Percentiles rank a stretch among this genome's conserved stretches.
phyloP scores from a whole-genome alignment of 2,888 invertebrate genomes.

The Dryadula phaetusa region DNA sequence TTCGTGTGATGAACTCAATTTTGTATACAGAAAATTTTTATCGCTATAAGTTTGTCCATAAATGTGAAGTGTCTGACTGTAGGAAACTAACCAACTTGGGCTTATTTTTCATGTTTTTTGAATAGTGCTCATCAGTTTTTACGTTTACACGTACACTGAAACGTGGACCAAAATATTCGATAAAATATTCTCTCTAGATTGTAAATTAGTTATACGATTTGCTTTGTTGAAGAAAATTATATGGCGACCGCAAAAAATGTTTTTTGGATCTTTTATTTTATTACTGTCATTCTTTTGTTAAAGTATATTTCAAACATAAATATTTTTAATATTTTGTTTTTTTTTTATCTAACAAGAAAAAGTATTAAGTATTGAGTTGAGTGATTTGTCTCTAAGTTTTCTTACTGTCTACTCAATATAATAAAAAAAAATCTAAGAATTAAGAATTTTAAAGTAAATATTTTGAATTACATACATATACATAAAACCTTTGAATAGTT shows the following conservation, averaged over 20 bases:
- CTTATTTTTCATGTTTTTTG: conserved; percentile 24
- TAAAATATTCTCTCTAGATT: conserved; percentile 6
- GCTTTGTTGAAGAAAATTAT: conserved; percentile 18
- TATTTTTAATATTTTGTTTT: neutral
- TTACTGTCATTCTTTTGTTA: neutral
- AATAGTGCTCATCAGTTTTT: conserved; percentile 29
- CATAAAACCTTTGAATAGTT: too few relatives aligned
- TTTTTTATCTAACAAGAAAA: too few relatives aligned
- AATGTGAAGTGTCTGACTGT: conserved; percentile 28
- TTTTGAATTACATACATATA: too few relatives aligned
- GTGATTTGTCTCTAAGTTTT: too few relatives aligned
- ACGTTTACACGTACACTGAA: conserved; percentile 17
- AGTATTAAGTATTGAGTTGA: too few relatives aligned
- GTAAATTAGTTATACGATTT: conserved; percentile 5
- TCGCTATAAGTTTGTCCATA: conserved; percentile 47
- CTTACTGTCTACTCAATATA: too few relatives aligned
- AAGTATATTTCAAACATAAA: neutral
- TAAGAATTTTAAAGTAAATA: too few relatives aligned
- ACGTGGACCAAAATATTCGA: conserved; percentile 28
- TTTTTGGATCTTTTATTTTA: conserved; percentile 10
- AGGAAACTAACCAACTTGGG: conserved; percentile 17
- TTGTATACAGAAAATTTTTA: conserved; percentile 46
- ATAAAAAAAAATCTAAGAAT: too few relatives aligned
- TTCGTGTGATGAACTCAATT: conserved; percentile 63
- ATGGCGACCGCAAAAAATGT: neutral